Conservation (phyloP, 1,140 invertebrate species). For the Cydia fagiglandana region DNA sequence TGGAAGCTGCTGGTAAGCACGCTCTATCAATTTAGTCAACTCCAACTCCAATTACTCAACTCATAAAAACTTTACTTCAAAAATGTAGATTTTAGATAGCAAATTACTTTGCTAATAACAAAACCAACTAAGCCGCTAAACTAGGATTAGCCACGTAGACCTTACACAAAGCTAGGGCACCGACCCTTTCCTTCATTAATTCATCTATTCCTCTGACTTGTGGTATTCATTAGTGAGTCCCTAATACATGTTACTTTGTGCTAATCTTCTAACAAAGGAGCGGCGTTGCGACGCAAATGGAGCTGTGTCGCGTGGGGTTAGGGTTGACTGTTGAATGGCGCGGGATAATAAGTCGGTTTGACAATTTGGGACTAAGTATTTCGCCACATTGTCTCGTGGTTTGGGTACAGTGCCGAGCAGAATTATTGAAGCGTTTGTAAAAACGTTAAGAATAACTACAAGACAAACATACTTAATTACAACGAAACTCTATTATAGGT, state of each 20-base stretch:
- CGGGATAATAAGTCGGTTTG: conserved; percentile 53
- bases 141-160: not conserved
- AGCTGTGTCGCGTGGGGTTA: conserved; percentile 25
- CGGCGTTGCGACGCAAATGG: conserved; percentile 35
- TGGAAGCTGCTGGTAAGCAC: too few species aligned
- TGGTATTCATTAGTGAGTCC: conserved; percentile 62
- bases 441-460: not conserved
- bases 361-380: conserved; percentile 52
- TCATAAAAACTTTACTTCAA: too few species aligned
- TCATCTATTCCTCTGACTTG: conserved; percentile 49
- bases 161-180: not conserved
- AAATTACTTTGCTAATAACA: too few species aligned
- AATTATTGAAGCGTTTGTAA: not conserved
- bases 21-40: too few species aligned
- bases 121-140: not conserved
- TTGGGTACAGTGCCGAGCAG: conserved; percentile 6
- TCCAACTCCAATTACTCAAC: too few species aligned
- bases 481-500: not conserved
- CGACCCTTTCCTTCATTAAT: conserved; percentile 11
- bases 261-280: conserved; percentile 64
- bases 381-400: conserved; percentile 54
- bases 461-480: not conserved
- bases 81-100: too few species aligned
- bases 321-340: conserved; percentile 31
- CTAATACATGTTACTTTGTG: conserved; percentile 68